Conservation (phyloP, 2,113 vertebrate genomes). For the Diphyllodes magnificus region DNA sequence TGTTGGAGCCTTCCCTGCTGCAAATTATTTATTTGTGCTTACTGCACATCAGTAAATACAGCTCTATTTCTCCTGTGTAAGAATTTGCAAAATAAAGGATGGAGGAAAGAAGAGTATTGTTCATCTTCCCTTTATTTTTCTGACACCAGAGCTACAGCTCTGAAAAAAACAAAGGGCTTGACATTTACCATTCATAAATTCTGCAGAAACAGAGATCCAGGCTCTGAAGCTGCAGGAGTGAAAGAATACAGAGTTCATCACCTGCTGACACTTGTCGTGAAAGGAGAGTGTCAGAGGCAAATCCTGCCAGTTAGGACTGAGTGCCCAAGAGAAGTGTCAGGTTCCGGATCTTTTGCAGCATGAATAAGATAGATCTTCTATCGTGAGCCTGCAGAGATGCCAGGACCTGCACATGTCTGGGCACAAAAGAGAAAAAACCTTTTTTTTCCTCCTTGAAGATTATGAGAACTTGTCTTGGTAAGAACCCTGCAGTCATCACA, state of each 20-base stretch:
- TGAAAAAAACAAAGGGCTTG: conserved; percentile 58
- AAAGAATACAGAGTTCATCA: conserved; percentile 60
- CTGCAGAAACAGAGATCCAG: conserved; percentile 46
- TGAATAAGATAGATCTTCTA: conserved; percentile 19
- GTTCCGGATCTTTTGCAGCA: conserved; percentile 40
- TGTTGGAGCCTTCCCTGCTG: not conserved
- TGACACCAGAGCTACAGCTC: conserved; percentile 11
- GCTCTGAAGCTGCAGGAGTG: conserved; percentile 47
- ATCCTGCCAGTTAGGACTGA: conserved; percentile 3
- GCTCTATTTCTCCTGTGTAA: not conserved
- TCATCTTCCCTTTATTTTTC: conserved; percentile 39
- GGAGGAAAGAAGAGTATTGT: not conserved
- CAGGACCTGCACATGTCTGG: conserved; percentile 30
- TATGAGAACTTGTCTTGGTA: not conserved
- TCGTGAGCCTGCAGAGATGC: conserved; percentile 4
- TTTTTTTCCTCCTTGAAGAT: conserved; percentile 29
- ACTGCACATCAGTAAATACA: not conserved
- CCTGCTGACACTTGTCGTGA: conserved; percentile 46
- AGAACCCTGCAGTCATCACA: not conserved
- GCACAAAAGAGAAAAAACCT: conserved; percentile 4
- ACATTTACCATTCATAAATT: conserved; percentile 67
- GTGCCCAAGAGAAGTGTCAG: conserved; percentile 35
- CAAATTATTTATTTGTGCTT: conserved; percentile 49
- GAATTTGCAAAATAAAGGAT: conserved; percentile 43
- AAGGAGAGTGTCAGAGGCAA: conserved; percentile 12